Percentiles rank a stretch among this genome's conserved stretches.
phyloP scores from a whole-genome alignment of 2,888 invertebrate genomes.

The Keiferia lycopersicella region DNA sequence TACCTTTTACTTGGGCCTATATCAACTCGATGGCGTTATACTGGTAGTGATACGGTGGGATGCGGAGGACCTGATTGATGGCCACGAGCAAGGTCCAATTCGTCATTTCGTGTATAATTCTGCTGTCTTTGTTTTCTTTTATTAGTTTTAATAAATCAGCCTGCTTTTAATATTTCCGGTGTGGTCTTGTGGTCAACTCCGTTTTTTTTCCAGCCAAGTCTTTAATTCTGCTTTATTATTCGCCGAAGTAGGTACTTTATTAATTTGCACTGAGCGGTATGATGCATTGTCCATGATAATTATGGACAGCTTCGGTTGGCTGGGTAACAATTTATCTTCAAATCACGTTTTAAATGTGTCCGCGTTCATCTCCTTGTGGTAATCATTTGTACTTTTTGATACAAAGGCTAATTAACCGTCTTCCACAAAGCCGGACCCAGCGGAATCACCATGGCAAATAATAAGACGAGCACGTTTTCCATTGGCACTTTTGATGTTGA shows the following conservation, averaged over 20 bases:
- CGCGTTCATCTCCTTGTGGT: constrained; percentile 27
- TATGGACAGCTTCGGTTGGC: constrained; percentile 22
- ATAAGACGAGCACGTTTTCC: too few species aligned
- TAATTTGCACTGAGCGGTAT: constrained; percentile 34
- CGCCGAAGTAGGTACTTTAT: constrained; percentile 26
- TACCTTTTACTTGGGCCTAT: too few species aligned
- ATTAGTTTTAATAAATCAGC: constrained; percentile 15
- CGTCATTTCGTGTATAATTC: too few species aligned
- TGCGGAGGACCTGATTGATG: too few species aligned
- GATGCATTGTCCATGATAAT: constrained; percentile 35
- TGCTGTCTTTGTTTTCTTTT: not conserved
- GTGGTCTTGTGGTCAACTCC: not conserved
- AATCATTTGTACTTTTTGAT: constrained; percentile 29
- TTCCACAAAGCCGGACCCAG: constrained; percentile 23
- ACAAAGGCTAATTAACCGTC: constrained; percentile 30
- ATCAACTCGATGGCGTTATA: too few species aligned
- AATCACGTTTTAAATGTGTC: constrained; percentile 27
- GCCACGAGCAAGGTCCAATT: too few species aligned
- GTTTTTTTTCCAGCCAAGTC: too few species aligned
- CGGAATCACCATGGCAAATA: too few species aligned
- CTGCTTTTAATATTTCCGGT: constrained; percentile 11
- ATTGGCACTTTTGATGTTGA: too few species aligned
- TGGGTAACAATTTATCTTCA: constrained; percentile 11
- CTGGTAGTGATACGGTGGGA: too few species aligned
- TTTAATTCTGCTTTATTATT: constrained; percentile 22